These are phyloP conservation scores for Himalopsyche anomala DNA, from an alignment of 2,888 invertebrate species.

Conservation along the genomic window DNA sequence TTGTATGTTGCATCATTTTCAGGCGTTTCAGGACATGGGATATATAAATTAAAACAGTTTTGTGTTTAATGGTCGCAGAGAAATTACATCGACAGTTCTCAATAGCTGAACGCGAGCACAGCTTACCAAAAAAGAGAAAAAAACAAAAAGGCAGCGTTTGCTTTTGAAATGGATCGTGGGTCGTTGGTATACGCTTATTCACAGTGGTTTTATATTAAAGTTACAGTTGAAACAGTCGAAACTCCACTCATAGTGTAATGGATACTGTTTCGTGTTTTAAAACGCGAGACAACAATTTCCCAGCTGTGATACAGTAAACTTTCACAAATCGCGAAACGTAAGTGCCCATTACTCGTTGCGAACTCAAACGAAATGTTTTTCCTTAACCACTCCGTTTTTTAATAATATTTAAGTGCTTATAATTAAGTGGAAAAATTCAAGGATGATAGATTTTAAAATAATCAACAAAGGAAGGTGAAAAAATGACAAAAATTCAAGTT, in stretches of 20 bases:
- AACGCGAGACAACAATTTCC: not conserved
- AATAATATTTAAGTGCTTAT: no score
- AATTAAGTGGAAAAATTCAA: no score
- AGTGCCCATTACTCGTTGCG: not conserved
- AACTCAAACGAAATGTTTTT: not conserved
- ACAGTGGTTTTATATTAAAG: constrained; percentile 26
- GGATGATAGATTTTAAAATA: no score
- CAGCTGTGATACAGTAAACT: not conserved
- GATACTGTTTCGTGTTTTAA: constrained; percentile 12
- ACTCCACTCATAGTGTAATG: not conserved
- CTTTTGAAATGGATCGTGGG: constrained; percentile 26
- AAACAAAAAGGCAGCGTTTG: constrained; percentile 21
- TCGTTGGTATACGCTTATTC: not conserved
- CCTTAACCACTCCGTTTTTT: no score
- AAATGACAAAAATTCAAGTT: no score
- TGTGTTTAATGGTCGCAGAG: not conserved
- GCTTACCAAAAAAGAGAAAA: not conserved
- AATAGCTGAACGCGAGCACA: not conserved
- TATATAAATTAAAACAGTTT: no score
- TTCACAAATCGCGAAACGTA: not conserved
- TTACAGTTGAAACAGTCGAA: constrained; percentile 31
- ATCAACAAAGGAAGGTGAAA: no score
- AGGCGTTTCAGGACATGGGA: no score
- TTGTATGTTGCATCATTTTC: no score
- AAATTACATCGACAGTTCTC: not conserved